Conservation (phyloP, 2,113 vertebrate genomes). For the Bufo bufo region DNA sequence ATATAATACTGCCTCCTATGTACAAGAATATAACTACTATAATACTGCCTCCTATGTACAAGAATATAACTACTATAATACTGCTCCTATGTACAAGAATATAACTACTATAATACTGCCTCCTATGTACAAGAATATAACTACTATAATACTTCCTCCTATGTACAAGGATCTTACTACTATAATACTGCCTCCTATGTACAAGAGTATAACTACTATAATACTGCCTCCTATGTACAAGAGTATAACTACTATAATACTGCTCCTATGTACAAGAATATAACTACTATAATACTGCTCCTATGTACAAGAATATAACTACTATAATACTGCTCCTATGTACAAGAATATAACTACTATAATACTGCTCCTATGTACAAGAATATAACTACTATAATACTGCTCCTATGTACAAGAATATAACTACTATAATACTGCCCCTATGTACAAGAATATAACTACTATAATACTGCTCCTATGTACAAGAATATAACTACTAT, state of each 20-base stretch:
- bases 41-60: neutral
- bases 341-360: too few species aligned
- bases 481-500: too few species aligned
- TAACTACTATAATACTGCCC: too few species aligned
- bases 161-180: slow-evolving; percentile 2
- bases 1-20: neutral
- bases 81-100: neutral
- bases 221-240: neutral
- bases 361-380: too few species aligned
- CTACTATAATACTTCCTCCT: neutral
- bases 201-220: too few species aligned
- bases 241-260: slow-evolving; percentile 1
- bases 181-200: slow-evolving; percentile 6
- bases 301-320: too few species aligned
- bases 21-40: neutral
- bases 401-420: neutral
- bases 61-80: slow-evolving; percentile 1
- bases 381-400: slow-evolving; percentile 5
- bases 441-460: neutral
- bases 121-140: slow-evolving; percentile 3
- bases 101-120: slow-evolving; percentile 14
- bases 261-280: neutral
- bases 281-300: slow-evolving; percentile 13
- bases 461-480: slow-evolving; percentile 1
- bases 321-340: too few species aligned